phyloP scores from a whole-genome alignment of 2,888 invertebrate genomes.

The Cerastoderma edule region DNA sequence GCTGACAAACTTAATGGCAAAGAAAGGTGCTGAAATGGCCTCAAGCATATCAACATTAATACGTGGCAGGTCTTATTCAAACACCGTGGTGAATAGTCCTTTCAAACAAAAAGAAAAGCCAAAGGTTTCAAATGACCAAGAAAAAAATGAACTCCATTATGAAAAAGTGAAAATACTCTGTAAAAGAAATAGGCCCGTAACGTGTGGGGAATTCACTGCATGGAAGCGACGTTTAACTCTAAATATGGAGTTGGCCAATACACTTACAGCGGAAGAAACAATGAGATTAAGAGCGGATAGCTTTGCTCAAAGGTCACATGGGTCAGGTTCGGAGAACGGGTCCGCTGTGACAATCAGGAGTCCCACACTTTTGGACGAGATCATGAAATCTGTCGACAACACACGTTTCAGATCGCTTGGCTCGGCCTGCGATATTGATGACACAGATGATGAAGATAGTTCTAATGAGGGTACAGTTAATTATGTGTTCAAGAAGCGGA shows the following conservation, averaged over 20 bases:
- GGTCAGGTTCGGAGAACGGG: not conserved
- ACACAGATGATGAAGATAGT: conserved; percentile 44
- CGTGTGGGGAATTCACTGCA: conserved; percentile 37
- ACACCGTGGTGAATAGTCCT: conserved; percentile 45
- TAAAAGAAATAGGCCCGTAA: conserved; percentile 40
- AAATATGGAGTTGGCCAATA: conserved; percentile 22
- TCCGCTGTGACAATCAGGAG: conserved; percentile 27
- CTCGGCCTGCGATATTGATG: conserved; percentile 26
- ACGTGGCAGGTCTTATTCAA: conserved; percentile 46
- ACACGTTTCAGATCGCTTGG: conserved; percentile 32
- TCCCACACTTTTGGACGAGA: conserved; percentile 57
- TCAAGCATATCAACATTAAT: conserved; percentile 53
- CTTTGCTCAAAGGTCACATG: conserved; percentile 22
- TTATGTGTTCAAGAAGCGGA: conserved; percentile 39
- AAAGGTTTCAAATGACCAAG: conserved; percentile 29
- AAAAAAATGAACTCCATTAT: conserved; percentile 46
- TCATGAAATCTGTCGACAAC: conserved; percentile 55
- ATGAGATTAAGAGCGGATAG: conserved; percentile 28
- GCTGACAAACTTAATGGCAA: conserved; percentile 51
- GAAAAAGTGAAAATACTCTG: conserved; percentile 43
- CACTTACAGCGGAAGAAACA: not conserved
- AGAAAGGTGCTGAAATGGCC: conserved; percentile 46
- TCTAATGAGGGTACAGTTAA: conserved; percentile 30
- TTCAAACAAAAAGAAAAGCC: conserved; percentile 45
- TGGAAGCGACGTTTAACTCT: conserved; percentile 45